Evolutionary conservation across 1,140 invertebrate genomes (phyloP).

Genomic region (Drosophila oshimai): DNA sequence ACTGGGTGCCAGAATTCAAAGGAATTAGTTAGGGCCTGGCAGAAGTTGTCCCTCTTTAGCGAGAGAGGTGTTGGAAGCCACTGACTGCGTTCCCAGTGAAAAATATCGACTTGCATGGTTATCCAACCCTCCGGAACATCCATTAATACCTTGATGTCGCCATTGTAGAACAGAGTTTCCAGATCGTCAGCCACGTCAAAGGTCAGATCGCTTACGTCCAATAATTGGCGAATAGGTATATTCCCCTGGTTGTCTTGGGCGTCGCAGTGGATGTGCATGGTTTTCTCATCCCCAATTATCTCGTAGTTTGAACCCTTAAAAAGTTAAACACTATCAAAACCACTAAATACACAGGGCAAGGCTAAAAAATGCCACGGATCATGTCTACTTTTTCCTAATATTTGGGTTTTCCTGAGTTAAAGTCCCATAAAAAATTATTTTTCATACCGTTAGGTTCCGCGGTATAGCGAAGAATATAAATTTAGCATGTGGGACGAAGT

Average conservation of each 20-base stretch:
- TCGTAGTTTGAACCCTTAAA: slow-evolving; percentile 30
- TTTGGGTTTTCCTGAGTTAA: no score
- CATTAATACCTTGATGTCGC: slow-evolving; percentile 16
- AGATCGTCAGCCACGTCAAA: slow-evolving; percentile 6
- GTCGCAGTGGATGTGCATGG: slow-evolving; percentile 8
- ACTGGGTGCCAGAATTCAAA: slow-evolving; percentile 32
- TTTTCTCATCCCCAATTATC: slow-evolving; percentile 30
- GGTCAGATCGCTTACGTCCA: slow-evolving; percentile 23
- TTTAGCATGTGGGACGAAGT: no score
- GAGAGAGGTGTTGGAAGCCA: slow-evolving; percentile 29
- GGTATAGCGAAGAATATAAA: no score
- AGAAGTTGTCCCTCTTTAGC: slow-evolving; percentile 28
- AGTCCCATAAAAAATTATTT: no score
- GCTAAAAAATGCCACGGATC: not conserved
- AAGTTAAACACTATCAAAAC: no score
- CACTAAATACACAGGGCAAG: not conserved
- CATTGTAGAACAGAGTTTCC: slow-evolving; percentile 29
- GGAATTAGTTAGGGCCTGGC: slow-evolving; percentile 29
- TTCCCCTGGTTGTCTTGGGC: slow-evolving; percentile 15
- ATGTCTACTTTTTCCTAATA: no score
- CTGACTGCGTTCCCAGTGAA: slow-evolving; percentile 29
- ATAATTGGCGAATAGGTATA: not conserved
- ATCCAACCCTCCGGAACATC: slow-evolving; percentile 5
- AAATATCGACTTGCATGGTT: slow-evolving; percentile 17
- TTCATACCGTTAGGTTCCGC: no score